Evolutionary conservation across 2,888 invertebrate genomes (phyloP).

Genomic region (Mycogona germanica): DNA sequence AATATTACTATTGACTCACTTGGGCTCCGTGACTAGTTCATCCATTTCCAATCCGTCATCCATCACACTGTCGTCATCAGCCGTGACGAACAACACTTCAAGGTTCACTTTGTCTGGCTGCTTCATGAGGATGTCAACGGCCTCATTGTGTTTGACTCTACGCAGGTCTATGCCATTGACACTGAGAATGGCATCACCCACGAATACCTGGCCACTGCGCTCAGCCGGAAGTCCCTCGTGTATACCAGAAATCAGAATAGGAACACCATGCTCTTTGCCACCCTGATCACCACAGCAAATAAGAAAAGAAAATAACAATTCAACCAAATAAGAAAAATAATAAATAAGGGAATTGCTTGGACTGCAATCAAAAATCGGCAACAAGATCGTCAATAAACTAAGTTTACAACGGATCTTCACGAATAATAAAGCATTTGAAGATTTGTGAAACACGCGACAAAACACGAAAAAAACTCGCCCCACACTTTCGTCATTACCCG

Average conservation of each 20-base stretch:
- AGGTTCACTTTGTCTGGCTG: constrained; percentile 59
- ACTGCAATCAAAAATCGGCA: no score
- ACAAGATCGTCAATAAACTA: no score
- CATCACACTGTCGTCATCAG: constrained; percentile 42
- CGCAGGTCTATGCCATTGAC: constrained; percentile 67
- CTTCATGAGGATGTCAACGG: constrained; percentile 48
- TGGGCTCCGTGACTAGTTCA: no score
- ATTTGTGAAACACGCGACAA: no score
- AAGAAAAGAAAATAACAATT: constrained; percentile 14
- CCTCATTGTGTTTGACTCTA: constrained; percentile 66
- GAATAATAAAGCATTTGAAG: no score
- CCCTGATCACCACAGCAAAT: constrained; percentile 49
- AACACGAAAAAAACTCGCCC: no score
- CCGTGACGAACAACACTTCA: constrained; percentile 63
- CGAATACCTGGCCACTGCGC: constrained; percentile 54
- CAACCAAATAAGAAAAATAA: no score
- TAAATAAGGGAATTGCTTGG: no score
- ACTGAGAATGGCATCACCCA: constrained; percentile 71
- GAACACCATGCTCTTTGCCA: constrained; percentile 74
- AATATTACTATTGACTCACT: no score
- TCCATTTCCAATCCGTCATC: no score
- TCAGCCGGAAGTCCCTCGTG: constrained; percentile 64
- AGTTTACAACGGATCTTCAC: no score
- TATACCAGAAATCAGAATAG: constrained; percentile 71
- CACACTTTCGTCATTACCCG: no score